phyloP scores from a whole-genome alignment of 1,140 invertebrate genomes.

The Diprion similis region DNA sequence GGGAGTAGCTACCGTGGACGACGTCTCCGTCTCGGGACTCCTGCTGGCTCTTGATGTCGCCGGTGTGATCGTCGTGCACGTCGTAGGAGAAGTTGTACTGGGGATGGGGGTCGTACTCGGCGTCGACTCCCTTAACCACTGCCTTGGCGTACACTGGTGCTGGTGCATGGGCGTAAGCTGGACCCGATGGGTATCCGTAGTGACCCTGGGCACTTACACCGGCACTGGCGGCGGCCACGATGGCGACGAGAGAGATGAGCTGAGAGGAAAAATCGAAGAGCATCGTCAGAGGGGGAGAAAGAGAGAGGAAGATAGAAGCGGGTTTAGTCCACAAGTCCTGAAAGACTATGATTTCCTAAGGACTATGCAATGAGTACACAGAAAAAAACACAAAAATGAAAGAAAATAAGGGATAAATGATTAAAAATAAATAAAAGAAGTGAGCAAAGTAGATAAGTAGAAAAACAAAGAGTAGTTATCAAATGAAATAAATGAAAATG shows the following conservation, averaged over 20 bases:
- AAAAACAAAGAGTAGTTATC: no score
- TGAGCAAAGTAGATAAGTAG: no score
- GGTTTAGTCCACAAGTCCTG: no score
- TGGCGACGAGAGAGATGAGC: slow-evolving; percentile 44
- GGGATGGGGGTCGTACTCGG: slow-evolving; percentile 24
- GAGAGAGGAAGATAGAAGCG: slow-evolving; percentile 11
- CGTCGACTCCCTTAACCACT: slow-evolving; percentile 6
- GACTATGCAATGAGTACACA: no score
- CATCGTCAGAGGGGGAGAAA: not conserved
- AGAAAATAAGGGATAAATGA: no score
- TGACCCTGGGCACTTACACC: slow-evolving; percentile 24
- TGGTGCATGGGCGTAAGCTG: not conserved
- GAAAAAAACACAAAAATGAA: no score
- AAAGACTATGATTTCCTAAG: no score
- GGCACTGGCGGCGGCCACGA: slow-evolving; percentile 40
- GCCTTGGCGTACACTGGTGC: slow-evolving; percentile 12
- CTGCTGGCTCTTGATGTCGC: slow-evolving; percentile 29
- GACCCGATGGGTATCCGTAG: slow-evolving; percentile 21
- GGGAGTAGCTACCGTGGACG: slow-evolving; percentile 28
- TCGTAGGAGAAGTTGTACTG: slow-evolving; percentile 25
- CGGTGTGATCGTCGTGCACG: slow-evolving; percentile 23
- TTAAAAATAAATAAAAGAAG: no score
- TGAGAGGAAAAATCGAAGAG: slow-evolving; percentile 25
- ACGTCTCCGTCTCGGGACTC: slow-evolving; percentile 28
- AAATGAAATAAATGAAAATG: no score